Evolutionary conservation across 2,797 vertebrate genomes (phyloP).

Genomic region (Ara ararauna): DNA sequence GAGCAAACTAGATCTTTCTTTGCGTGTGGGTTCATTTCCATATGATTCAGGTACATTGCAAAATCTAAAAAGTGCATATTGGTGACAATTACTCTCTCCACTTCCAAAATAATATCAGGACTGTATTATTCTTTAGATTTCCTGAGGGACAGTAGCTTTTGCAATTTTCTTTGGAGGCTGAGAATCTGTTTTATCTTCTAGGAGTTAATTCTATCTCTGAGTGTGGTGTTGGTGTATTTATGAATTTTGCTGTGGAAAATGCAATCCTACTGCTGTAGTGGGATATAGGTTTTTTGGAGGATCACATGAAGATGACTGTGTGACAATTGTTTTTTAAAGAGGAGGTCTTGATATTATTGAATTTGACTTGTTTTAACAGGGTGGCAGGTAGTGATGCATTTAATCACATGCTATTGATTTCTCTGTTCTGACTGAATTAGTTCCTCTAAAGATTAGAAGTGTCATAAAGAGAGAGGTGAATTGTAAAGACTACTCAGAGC

Average conservation of each 20-base stretch:
- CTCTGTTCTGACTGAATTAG: constrained; percentile 17
- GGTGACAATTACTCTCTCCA: background rate
- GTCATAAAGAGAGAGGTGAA: background rate
- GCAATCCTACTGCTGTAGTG: background rate
- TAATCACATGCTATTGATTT: constrained; percentile 24
- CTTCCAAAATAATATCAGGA: background rate
- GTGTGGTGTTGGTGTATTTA: background rate
- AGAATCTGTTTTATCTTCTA: background rate
- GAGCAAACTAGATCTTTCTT: background rate
- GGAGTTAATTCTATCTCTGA: background rate
- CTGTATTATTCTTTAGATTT: background rate
- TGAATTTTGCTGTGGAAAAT: background rate
- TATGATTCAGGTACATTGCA: background rate
- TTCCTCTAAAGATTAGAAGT: background rate
- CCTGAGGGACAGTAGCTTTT: background rate
- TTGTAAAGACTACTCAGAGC: background rate
- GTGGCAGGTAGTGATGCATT: background rate
- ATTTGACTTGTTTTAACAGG: background rate
- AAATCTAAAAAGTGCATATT: background rate
- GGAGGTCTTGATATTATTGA: background rate
- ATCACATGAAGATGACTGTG: background rate
- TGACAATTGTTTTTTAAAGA: background rate
- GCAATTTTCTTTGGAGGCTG: background rate
- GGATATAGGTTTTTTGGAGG: background rate
- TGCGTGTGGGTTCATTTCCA: background rate